These are phyloP conservation scores for Melitaea athalia DNA, from an alignment of 2,888 invertebrate genomes.

Conservation along the genomic window DNA sequence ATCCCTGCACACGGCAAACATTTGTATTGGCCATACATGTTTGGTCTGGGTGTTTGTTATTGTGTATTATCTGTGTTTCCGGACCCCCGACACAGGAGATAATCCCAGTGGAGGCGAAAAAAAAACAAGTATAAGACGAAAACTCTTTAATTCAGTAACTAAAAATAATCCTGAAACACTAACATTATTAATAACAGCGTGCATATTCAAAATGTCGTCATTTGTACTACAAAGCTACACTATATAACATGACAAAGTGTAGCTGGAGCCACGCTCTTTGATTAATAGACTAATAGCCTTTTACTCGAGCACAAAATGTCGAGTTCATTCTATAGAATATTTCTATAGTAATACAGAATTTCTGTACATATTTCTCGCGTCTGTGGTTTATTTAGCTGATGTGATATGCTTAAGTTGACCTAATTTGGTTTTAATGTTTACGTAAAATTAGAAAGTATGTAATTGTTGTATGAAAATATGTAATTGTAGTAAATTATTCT, in stretches of 20 bases:
- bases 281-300: slow-evolving; percentile 14
- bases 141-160: neutral
- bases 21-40: too few species aligned
- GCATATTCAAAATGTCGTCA: slow-evolving; percentile 8
- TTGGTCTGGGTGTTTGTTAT: too few species aligned
- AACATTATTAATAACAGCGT: slow-evolving; percentile 1
- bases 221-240: slow-evolving; percentile 13
- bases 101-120: too few species aligned
- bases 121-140: neutral
- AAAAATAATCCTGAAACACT: neutral
- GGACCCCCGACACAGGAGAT: too few species aligned
- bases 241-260: slow-evolving; percentile 1
- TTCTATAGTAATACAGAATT: slow-evolving; percentile 25
- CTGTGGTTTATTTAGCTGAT: slow-evolving; percentile 15
- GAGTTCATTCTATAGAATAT: slow-evolving; percentile 16
- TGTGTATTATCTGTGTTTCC: too few species aligned
- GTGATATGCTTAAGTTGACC: neutral
- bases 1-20: too few species aligned
- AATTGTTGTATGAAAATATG: too few species aligned
- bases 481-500: too few species aligned
- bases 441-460: too few species aligned
- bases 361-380: slow-evolving; percentile 24
- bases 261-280: slow-evolving; percentile 15
- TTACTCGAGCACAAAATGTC: slow-evolving; percentile 16
- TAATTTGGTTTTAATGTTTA: too few species aligned